phyloP scores from a whole-genome alignment of 2,888 invertebrate genomes.

The Tetragnatha montana region DNA sequence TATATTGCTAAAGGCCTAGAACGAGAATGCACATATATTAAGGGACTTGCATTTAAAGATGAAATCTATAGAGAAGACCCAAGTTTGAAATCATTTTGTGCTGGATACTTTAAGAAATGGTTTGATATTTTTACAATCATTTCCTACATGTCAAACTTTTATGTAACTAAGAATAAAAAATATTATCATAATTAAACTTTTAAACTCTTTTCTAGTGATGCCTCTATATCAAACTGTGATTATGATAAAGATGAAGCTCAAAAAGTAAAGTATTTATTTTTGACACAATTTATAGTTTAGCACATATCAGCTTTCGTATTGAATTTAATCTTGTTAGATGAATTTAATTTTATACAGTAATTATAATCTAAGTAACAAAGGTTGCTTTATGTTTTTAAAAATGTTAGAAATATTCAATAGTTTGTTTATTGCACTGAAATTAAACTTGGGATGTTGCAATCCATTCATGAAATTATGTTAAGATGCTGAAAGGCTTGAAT shows the following conservation, averaged over 20 bases:
- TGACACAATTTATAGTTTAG: not conserved
- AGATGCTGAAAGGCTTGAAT: no score
- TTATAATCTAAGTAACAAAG: no score
- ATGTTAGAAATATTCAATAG: no score
- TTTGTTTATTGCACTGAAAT: no score
- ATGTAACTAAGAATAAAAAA: no score
- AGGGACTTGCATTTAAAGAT: conserved; percentile 85
- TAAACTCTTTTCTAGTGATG: conserved; percentile 74
- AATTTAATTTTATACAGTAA: no score
- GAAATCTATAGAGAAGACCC: conserved; percentile 84
- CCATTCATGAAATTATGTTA: no score
- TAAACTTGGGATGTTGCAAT: no score
- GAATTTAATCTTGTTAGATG: no score
- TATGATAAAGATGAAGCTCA: conserved; percentile 74
- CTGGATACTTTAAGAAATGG: conserved; percentile 75
- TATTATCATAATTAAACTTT: not conserved
- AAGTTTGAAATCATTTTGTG: conserved; percentile 79
- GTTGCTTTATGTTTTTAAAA: no score
- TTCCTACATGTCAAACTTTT: not conserved
- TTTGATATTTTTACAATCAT: conserved; percentile 51
- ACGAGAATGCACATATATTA: conserved; percentile 84
- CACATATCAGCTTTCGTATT: not conserved
- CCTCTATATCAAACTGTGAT: conserved; percentile 72
- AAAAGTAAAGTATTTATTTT: conserved; percentile 70
- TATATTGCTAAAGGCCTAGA: conserved; percentile 85